phyloP scores from a whole-genome alignment of 2,797 vertebrate species.

The Neoniphon sammara region DNA sequence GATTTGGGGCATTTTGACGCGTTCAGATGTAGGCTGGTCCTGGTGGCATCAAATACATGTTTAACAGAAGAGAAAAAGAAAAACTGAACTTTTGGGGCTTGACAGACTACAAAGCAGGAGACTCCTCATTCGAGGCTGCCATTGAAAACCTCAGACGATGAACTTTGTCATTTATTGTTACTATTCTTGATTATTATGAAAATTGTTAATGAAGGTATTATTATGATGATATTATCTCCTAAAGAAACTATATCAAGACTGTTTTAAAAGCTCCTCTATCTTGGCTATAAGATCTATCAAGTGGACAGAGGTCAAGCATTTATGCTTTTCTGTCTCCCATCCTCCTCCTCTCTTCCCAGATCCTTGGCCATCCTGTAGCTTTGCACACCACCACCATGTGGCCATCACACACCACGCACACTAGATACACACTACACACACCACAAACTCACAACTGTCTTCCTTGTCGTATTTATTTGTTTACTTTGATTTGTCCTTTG shows the following conservation, averaged over 20 bases:
- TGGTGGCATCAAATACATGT: conserved; percentile 52
- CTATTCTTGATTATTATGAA: conserved; percentile 73
- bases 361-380: conserved; percentile 79
- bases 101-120: conserved; percentile 57
- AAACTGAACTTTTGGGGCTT: conserved; percentile 35
- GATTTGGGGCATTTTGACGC: conserved; percentile 52
- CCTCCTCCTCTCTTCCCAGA: conserved; percentile 68
- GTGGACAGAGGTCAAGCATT: conserved; percentile 62
- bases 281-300: conserved; percentile 76
- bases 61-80: conserved; percentile 27
- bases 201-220: conserved; percentile 62
- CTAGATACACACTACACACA: conserved; percentile 27
- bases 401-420: conserved; percentile 56
- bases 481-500: conserved; percentile 49
- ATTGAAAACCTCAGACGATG: conserved; percentile 79
- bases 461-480: conserved; percentile 72
- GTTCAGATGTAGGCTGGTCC: conserved; percentile 67
- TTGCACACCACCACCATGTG: conserved; percentile 76
- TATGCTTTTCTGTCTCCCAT: conserved; percentile 54
- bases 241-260: conserved; percentile 81
- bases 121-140: conserved; percentile 74
- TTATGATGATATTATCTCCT: conserved; percentile 73
- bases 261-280: conserved; percentile 80
- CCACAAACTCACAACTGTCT: conserved; percentile 69
- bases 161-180: conserved; percentile 74